These are phyloP conservation scores for Chrosomus eos DNA, from an alignment of 2,797 vertebrate species.

Conservation along the genomic window DNA sequence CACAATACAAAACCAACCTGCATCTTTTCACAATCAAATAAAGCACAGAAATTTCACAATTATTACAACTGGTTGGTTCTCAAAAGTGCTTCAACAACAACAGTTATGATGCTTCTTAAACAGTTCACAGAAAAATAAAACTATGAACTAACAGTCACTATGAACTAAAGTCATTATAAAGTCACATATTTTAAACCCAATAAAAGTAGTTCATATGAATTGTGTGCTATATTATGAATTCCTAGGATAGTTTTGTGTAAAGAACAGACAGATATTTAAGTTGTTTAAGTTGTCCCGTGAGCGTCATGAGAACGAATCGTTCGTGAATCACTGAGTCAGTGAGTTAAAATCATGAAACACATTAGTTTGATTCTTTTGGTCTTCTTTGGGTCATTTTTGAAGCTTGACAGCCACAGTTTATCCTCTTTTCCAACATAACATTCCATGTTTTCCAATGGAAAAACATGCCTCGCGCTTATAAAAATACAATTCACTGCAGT, in stretches of 20 bases:
- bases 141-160: too few species aligned
- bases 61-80: not conserved
- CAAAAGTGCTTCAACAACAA: not conserved
- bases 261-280: not conserved
- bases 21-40: not conserved
- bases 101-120: not conserved
- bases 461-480: not conserved
- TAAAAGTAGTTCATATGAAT: not conserved
- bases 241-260: not conserved
- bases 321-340: not conserved
- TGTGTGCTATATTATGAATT: not conserved
- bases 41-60: not conserved
- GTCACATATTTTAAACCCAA: not conserved
- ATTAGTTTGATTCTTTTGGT: not conserved
- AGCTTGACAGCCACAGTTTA: not conserved
- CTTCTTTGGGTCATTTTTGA: not conserved
- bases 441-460: not conserved
- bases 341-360: not conserved
- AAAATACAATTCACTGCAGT: not conserved
- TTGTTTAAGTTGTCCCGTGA: not conserved
- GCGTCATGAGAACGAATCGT: not conserved
- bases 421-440: not conserved
- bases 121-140: not conserved
- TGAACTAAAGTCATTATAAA: too few species aligned
- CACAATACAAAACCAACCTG: not conserved